Evolutionary conservation across 2,888 invertebrate species (phyloP).

Genomic region (Caenorhabditis imperialis): DNA sequence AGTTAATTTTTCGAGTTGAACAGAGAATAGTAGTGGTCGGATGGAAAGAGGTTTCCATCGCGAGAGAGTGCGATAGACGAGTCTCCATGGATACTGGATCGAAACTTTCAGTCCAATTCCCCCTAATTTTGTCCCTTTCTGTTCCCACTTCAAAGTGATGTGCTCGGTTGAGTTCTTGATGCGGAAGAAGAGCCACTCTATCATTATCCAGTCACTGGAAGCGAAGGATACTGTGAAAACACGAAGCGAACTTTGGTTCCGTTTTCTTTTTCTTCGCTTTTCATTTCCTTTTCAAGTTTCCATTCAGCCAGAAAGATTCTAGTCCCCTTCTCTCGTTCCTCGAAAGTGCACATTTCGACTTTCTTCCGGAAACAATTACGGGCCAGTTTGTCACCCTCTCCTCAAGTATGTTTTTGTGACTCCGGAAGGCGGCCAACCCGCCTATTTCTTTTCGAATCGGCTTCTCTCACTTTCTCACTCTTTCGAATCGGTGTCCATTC

Average conservation of each 20-base stretch:
- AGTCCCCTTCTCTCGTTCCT: not conserved
- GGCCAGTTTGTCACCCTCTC: conserved; percentile 9
- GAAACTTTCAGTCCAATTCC: conserved; percentile 34
- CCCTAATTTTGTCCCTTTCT: not conserved
- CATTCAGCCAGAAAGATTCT: not conserved
- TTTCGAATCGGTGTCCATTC: conserved; percentile 15
- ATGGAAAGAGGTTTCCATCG: too few species aligned
- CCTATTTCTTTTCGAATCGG: not conserved
- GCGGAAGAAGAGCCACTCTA: too few species aligned
- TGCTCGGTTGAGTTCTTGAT: too few species aligned
- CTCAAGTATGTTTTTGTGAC: conserved; percentile 20
- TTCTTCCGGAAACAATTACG: conserved; percentile 50
- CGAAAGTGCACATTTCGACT: conserved; percentile 12
- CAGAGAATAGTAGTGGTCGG: too few species aligned
- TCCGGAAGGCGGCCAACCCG: conserved; percentile 21
- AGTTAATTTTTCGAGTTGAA: too few species aligned
- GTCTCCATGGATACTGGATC: conserved; percentile 32
- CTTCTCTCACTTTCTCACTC: conserved; percentile 4
- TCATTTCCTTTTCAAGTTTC: not conserved
- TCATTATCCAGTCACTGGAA: too few species aligned
- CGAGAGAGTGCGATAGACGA: too few species aligned
- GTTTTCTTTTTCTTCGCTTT: not conserved
- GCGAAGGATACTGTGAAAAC: too few species aligned
- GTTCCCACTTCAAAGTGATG: not conserved
- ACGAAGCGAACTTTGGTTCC: too few species aligned